Percentiles rank a stretch among this genome's conserved stretches.
Conservation (phyloP, 2,888 invertebrate species). For the Phlogophora meticulosa region DNA sequence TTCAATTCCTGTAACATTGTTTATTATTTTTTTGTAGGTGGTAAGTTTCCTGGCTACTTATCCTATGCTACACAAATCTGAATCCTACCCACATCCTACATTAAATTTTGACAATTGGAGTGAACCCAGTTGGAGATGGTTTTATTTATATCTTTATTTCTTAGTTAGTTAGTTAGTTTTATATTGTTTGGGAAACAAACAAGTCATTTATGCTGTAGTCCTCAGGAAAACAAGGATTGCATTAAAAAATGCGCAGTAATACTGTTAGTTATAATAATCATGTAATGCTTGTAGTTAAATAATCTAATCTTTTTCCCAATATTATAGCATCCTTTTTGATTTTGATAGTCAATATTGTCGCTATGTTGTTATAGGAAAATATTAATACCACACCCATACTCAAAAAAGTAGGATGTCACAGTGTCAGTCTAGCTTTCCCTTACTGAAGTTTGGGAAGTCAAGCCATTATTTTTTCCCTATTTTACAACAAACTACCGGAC, state of each 20-base stretch:
- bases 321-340: background rate
- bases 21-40: slow-evolving; percentile 78
- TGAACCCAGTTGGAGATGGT: slow-evolving; percentile 62
- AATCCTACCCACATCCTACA: slow-evolving; percentile 34
- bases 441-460: background rate
- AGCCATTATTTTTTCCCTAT: too few relatives aligned
- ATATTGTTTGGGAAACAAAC: background rate
- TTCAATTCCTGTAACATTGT: slow-evolving; percentile 50
- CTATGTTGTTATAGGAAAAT: background rate
- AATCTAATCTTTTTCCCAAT: background rate
- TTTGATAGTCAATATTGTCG: background rate
- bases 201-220: background rate
- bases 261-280: background rate
- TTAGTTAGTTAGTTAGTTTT: slow-evolving; percentile 24
- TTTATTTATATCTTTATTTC: slow-evolving; percentile 27
- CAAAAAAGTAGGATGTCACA: background rate
- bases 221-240: background rate
- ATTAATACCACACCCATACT: background rate
- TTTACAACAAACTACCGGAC: too few relatives aligned
- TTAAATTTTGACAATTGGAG: slow-evolving; percentile 70
- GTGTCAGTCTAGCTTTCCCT: background rate
- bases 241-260: background rate
- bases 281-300: background rate
- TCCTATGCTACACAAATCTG: slow-evolving; percentile 16
- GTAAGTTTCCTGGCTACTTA: slow-evolving; percentile 79